Conservation (phyloP, 2,113 vertebrate genomes). For the Sigmodon hispidus region DNA sequence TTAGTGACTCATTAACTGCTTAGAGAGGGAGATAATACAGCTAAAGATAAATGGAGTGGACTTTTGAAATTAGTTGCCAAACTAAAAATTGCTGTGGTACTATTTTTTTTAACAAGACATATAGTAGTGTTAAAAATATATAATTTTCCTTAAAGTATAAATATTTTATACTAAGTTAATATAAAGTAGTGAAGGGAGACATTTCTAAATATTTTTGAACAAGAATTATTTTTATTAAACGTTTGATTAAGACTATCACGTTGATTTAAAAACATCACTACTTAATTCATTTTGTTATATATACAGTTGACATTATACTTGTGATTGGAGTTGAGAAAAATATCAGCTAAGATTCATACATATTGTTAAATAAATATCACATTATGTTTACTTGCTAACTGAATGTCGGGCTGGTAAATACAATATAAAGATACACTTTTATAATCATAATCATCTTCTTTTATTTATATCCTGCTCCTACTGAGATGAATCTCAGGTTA, state of each 20-base stretch:
- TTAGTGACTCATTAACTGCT: slow-evolving; percentile 80
- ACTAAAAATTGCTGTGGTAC: slow-evolving; percentile 56
- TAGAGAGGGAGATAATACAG: slow-evolving; percentile 73
- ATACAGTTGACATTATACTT: slow-evolving; percentile 55
- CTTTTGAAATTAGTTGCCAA: slow-evolving; percentile 62
- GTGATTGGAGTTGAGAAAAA: slow-evolving; percentile 11
- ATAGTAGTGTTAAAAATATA: slow-evolving; percentile 23
- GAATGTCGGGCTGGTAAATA: slow-evolving; percentile 54
- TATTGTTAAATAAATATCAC: slow-evolving; percentile 46
- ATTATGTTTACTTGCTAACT: slow-evolving; percentile 31
- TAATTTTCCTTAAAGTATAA: slow-evolving; percentile 55
- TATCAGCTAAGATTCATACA: neutral
- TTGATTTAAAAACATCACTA: neutral
- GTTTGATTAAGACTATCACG: neutral
- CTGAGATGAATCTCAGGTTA: slow-evolving; percentile 79
- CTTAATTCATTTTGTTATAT: slow-evolving; percentile 46
- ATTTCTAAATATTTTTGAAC: neutral
- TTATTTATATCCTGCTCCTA: slow-evolving; percentile 82
- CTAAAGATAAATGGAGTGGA: slow-evolving; percentile 48
- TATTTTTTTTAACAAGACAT: slow-evolving; percentile 43
- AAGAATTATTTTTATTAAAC: slow-evolving; percentile 38
- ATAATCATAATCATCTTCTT: slow-evolving; percentile 78
- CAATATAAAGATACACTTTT: slow-evolving; percentile 65
- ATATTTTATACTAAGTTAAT: neutral
- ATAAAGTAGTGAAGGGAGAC: neutral